Conservation (phyloP, 92 coral and sea anemone species). For the Epizoanthus stellaris region DNA sequence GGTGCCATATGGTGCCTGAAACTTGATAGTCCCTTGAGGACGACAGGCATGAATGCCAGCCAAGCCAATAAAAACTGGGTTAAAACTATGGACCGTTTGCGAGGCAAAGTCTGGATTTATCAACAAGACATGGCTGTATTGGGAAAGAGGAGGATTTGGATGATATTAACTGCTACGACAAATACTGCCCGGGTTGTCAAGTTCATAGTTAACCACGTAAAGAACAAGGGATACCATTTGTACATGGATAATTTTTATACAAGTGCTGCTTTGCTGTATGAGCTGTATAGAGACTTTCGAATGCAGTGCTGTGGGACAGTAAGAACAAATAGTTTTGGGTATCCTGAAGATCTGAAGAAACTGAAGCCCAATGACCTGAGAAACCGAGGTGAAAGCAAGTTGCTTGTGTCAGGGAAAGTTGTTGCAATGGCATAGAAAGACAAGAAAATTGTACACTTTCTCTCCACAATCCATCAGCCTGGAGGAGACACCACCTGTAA, state of each 20-base stretch:
- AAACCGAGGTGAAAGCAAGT: neutral
- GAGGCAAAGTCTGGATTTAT: conserved; percentile 19
- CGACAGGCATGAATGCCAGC: conserved; percentile 1
- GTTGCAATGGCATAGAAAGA: conserved; percentile 20
- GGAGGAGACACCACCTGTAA: neutral
- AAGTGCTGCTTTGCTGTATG: neutral
- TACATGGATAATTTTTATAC: conserved; percentile 4
- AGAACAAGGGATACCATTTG: neutral
- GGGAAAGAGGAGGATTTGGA: neutral
- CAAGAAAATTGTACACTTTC: conserved; percentile 10
- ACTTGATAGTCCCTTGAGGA: no score
- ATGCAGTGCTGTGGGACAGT: no score
- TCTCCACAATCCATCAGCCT: conserved; percentile 35
- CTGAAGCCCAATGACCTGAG: neutral
- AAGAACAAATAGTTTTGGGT: neutral
- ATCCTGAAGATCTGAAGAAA: neutral
- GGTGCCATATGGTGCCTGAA: no score
- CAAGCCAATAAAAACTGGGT: conserved; percentile 2
- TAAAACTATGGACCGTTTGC: conserved; percentile 6
- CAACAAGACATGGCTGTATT: conserved; percentile 12
- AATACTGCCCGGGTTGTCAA: conserved; percentile 15
- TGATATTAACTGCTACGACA: neutral
- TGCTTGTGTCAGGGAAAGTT: neutral
- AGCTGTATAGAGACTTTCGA: neutral
- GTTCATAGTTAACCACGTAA: conserved; percentile 12